Evolutionary conservation across 2,797 vertebrate species (phyloP).

Genomic region (Neosalanx taihuensis): DNA sequence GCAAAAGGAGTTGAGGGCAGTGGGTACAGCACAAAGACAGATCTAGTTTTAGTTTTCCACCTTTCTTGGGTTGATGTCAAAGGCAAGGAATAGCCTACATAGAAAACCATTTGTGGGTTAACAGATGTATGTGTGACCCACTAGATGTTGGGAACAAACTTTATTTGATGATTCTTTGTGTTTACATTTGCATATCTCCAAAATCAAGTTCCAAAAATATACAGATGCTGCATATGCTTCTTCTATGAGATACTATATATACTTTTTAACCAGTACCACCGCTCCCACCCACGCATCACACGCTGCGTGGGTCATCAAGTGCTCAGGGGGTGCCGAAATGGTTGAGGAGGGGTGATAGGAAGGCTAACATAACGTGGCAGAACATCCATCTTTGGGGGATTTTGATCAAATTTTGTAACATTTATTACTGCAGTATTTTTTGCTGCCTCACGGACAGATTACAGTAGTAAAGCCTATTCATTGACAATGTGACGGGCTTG

Average conservation of each 20-base stretch:
- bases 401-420: slow-evolving; percentile 5
- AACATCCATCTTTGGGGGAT: not conserved
- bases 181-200: not conserved
- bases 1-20: slow-evolving; percentile 47
- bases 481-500: slow-evolving; percentile 27
- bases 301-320: not conserved
- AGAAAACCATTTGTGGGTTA: slow-evolving; percentile 30
- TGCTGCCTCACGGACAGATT: slow-evolving; percentile 31
- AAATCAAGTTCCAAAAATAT: not conserved
- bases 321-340: not conserved
- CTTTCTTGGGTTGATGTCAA: slow-evolving; percentile 41
- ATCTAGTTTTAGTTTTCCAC: slow-evolving; percentile 43
- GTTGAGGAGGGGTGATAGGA: no score
- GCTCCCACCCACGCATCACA: no score
- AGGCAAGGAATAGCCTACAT: slow-evolving; percentile 7
- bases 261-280: no score
- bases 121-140: not conserved
- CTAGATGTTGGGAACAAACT: no score
- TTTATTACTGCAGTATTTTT: not conserved
- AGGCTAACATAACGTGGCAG: no score
- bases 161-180: not conserved
- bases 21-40: slow-evolving; percentile 50
- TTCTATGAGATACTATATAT: not conserved
- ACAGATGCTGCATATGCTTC: not conserved
- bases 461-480: not conserved